A percentile compares a stretch with the other conserved stretches of the same genome.
These are phyloP conservation scores for Tetragonula carbonaria DNA, from an alignment of 2,888 invertebrate species.

Conservation along the genomic window DNA sequence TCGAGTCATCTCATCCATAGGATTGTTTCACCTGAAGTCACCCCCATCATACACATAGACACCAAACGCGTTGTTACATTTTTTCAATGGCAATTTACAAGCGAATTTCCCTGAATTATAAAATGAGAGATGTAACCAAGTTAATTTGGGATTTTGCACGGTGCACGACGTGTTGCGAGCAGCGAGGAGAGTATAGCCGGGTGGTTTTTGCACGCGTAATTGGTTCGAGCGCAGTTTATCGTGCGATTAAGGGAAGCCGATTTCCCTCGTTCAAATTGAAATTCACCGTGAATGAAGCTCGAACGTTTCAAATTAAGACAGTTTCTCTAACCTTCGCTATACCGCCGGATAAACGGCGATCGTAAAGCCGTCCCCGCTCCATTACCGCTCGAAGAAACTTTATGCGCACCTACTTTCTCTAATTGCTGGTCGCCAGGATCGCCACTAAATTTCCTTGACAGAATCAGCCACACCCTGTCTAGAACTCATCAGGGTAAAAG, in stretches of 20 bases:
- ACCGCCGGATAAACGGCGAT: constrained; percentile 55
- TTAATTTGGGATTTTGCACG: neutral
- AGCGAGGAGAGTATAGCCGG: neutral
- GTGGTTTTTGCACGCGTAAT: constrained; percentile 43
- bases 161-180: neutral
- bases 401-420: constrained; percentile 71
- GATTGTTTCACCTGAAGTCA: too few species aligned
- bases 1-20: too few species aligned
- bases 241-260: constrained; percentile 38
- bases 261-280: constrained; percentile 40
- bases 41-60: too few species aligned
- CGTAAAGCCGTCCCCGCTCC: constrained; percentile 60
- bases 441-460: constrained; percentile 73
- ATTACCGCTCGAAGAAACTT: constrained; percentile 68
- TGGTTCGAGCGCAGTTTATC: constrained; percentile 46
- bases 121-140: neutral
- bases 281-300: constrained; percentile 49
- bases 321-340: constrained; percentile 44
- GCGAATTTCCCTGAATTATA: neutral
- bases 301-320: constrained; percentile 61
- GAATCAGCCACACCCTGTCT: constrained; percentile 71
- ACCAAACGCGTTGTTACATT: neutral
- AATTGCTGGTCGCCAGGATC: constrained; percentile 70
- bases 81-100: neutral
- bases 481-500: constrained; percentile 75